Base-by-base conservation (phyloP, 2,797 vertebrate species). In the Hybognathus amarus region DNA sequence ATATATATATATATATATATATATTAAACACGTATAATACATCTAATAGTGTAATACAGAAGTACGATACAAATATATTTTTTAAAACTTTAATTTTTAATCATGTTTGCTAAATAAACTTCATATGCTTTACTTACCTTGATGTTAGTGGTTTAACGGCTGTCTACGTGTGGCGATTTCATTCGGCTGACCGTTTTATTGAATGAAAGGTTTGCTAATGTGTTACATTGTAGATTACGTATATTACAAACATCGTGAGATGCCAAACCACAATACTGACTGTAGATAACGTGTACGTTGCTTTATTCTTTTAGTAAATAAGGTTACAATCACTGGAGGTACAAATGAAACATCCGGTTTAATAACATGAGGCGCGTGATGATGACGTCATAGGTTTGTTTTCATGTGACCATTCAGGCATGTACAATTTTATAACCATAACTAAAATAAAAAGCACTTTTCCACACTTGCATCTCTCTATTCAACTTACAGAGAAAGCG, bases 291-390 rank as follows among this genome's bases (percentile, higher is more conserved):
- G 5, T 27, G 42, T 10, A n/a, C 3, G n/a, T 12, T 42, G 24
- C 24, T 56, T 17, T 74, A 56, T 56, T n/a, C n/a, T n/a, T 50
- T 38, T 9, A 56, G 50, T 27, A 40, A 30, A 75, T 40, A 64
- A n/a, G 30, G 9, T 66, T 52, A 54, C 13, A n/a, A 40, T 76
- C n/a, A 22, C n/a, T n/a, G 5, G 45, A 40, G 10, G 30, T 52
- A 50, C 24, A 54, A 33, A 30, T 38, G 10, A 74, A 20, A 36
- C 52, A 66, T 83, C 82, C 82, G 75, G 82, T 50, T 5, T 78
- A n/a, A 50, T 52, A 30, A 64, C 66, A 40, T 0, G 6, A 11
- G 66, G 24, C 82, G 82, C 82, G 15, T 59, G 13, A 7, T 78
- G 66, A 83, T 83, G 75, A 78, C 75, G 75, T 24, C 22, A 64